Base-by-base conservation (phyloP, 2,888 invertebrate species). In the Eilema depressum region DNA sequence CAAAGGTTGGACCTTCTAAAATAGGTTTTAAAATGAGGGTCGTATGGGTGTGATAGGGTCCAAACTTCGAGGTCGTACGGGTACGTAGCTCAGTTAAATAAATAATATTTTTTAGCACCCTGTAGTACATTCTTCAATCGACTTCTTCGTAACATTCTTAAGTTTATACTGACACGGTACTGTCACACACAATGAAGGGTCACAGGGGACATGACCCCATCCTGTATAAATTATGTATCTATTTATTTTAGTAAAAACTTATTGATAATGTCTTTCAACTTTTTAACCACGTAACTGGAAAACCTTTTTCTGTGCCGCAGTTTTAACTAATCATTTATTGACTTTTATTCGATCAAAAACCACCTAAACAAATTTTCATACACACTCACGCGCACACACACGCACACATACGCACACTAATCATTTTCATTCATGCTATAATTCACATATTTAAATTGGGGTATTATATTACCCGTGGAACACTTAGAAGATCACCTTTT, bases 311-410 rank as follows among this genome's bases (percentile, higher is more conserved):
- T n/a, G n/a, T n/a, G n/a, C n/a, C n/a, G n/a, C n/a, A n/a, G 12
- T 57, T 57, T 57, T 57, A 12, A 57, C 12, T 25, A 3, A 57
- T 57, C 12, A 23, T 8, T n/a, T 59, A 25, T 23, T 59, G 12
- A 26, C 26, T 59, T 59, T 17, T 59, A 59, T 59, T 59, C 59
- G 59, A 59, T 59, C 59, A 59, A 17, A 57, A 57, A 17, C 3
- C 26, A 59, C 20, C 59, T 59, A 7, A n/a, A 53, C 8, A 8
- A 47, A 59, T 23, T 59, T 26, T 26, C 12, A 26, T 10, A 5
- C 17, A 26, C 59, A 5, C 26, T 57, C 0, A 1, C 23, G n/a
- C 57, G 33, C 33, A 57, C 57, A 25, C n/a, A 8, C 26, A 57
- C 25, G 3, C 25, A 25, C n/a, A 14, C 37, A 3, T 7, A 41